phyloP scores from a whole-genome alignment of 53 echinoderm and acorn worm species.

The Pentamera pediparva region DNA sequence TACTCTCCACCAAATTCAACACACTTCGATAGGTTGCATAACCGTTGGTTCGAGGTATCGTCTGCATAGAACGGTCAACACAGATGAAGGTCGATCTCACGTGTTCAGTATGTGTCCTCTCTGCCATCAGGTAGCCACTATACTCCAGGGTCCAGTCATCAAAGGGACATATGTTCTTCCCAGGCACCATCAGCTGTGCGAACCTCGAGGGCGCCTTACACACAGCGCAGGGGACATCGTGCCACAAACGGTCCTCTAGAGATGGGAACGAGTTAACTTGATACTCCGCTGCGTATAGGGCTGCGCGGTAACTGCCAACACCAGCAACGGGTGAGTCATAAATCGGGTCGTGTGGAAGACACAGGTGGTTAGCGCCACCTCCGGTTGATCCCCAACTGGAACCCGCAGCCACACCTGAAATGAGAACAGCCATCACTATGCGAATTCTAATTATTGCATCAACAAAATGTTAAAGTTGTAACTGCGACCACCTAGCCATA shows the following conservation, averaged over 20 bases:
- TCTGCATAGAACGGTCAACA: slow-evolving; percentile 19
- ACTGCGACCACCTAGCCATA: no score
- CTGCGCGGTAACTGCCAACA: neutral
- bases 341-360: slow-evolving; percentile 25
- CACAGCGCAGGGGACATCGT: slow-evolving; percentile 28
- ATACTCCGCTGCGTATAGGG: neutral
- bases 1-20: slow-evolving; percentile 13
- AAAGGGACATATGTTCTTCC: slow-evolving; percentile 13
- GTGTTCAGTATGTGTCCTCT: neutral
- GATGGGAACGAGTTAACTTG: slow-evolving; percentile 3
- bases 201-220: slow-evolving; percentile 24
- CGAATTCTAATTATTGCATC: no score
- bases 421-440: no score
- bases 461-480: no score
- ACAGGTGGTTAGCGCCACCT: slow-evolving; percentile 29
- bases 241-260: neutral
- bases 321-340: slow-evolving; percentile 17
- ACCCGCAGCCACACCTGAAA: slow-evolving; percentile 35
- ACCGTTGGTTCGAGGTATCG: slow-evolving; percentile 10
- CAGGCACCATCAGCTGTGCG: slow-evolving; percentile 29
- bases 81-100: slow-evolving; percentile 18
- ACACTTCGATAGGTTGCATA: neutral
- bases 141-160: slow-evolving; percentile 32
- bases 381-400: neutral
- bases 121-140: slow-evolving; percentile 30